Evolutionary conservation across 2,113 vertebrate species (phyloP).

Genomic region (Coreoperca whiteheadi): DNA sequence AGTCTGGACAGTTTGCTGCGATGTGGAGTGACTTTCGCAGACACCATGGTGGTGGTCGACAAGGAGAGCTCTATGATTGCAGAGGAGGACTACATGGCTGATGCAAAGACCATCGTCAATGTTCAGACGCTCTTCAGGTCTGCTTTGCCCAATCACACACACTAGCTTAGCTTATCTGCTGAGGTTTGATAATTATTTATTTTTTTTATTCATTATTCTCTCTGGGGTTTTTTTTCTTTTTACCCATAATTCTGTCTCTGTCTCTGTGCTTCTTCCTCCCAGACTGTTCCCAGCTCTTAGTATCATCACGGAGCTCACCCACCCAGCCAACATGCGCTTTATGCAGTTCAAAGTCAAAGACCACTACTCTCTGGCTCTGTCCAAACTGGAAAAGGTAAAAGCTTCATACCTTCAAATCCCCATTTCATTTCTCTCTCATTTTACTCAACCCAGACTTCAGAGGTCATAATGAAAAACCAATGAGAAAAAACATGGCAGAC

Average conservation of each 20-base stretch:
- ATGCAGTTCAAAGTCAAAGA: constrained; percentile 91
- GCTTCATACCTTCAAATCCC: not conserved
- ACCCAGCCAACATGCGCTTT: constrained; percentile 90
- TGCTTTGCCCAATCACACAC: constrained; percentile 1
- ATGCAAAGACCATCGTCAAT: constrained; percentile 89
- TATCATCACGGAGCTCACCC: constrained; percentile 89
- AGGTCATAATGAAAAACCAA: not conserved
- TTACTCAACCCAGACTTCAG: not conserved
- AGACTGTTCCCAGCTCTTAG: constrained; percentile 89
- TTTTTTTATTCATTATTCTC: no score
- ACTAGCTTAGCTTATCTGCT: not conserved
- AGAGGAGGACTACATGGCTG: constrained; percentile 90
- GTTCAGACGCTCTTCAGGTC: constrained; percentile 89
- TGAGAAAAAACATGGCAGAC: not conserved
- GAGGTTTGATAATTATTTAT: no score
- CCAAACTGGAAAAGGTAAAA: constrained; percentile 89
- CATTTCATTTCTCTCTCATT: not conserved
- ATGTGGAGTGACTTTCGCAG: constrained; percentile 87
- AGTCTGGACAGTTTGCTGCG: constrained; percentile 88
- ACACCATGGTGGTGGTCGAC: constrained; percentile 90
- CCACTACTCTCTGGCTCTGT: constrained; percentile 87
- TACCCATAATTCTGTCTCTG: not conserved
- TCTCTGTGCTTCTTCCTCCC: constrained; percentile 17
- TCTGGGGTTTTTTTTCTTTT: not conserved
- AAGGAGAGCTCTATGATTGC: constrained; percentile 90